A percentile compares a stretch with the other conserved stretches of the same genome.
Conservation (phyloP, 2,888 invertebrate species). For the Caprella mutica region DNA sequence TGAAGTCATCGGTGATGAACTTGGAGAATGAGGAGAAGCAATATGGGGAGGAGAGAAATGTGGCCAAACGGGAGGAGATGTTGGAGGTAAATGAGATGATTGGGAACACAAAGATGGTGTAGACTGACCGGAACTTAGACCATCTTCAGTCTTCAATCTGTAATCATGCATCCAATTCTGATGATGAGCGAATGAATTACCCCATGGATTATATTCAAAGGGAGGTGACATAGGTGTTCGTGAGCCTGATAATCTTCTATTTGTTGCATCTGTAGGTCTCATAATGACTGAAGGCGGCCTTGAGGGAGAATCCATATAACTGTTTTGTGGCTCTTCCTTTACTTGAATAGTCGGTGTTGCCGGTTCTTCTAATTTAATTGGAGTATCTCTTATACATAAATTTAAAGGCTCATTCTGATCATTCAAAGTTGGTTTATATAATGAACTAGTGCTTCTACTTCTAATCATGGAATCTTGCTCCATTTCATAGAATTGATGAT, state of each 20-base stretch:
- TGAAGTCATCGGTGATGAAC: slow-evolving; percentile 20
- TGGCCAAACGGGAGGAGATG: slow-evolving; percentile 31
- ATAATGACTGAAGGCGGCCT: slow-evolving; percentile 13
- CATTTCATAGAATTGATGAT: slow-evolving; percentile 42
- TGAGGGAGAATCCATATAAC: not conserved
- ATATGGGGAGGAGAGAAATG: slow-evolving; percentile 30
- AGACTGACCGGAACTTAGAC: slow-evolving; percentile 33
- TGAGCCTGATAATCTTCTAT: not conserved
- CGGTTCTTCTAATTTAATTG: slow-evolving; percentile 18
- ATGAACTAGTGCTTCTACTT: slow-evolving; percentile 20
- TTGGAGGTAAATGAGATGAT: slow-evolving; percentile 31
- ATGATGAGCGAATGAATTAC: slow-evolving; percentile 11
- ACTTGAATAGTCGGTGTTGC: slow-evolving; percentile 10
- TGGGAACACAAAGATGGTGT: slow-evolving; percentile 34
- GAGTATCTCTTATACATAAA: slow-evolving; percentile 60
- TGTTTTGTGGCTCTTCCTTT: slow-evolving; percentile 10
- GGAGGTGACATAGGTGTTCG: slow-evolving; percentile 11
- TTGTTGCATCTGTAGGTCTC: slow-evolving; percentile 2
- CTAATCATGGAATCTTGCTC: slow-evolving; percentile 16
- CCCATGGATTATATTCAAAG: slow-evolving; percentile 4
- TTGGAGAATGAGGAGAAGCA: slow-evolving; percentile 25
- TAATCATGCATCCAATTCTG: slow-evolving; percentile 32
- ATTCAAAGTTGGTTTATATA: slow-evolving; percentile 20
- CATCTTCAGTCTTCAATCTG: slow-evolving; percentile 33
- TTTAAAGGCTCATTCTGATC: slow-evolving; percentile 65